phyloP scores from a whole-genome alignment of 2,797 vertebrate species.

The Acipenser oxyrinchus region DNA sequence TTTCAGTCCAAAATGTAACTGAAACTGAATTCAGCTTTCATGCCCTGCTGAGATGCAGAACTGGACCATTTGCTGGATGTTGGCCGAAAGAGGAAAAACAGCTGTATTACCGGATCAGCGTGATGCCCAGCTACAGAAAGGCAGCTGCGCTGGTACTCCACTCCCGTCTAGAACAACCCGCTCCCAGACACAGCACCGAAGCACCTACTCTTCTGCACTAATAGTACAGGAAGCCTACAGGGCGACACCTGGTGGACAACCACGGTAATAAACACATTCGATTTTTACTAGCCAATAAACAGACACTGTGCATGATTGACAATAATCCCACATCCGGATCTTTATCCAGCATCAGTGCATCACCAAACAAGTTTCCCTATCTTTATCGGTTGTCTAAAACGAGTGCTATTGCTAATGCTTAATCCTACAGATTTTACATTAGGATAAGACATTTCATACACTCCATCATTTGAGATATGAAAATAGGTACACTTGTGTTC shows the following conservation, averaged over 20 bases:
- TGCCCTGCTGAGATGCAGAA: slow-evolving; percentile 39
- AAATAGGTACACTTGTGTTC: no score
- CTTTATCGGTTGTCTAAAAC: no score
- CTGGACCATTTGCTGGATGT: slow-evolving; percentile 25
- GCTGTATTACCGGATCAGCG: slow-evolving; percentile 43
- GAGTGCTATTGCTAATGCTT: no score
- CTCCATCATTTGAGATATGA: no score
- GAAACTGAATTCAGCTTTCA: slow-evolving; percentile 43
- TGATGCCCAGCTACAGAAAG: slow-evolving; percentile 45
- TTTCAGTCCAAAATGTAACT: slow-evolving; percentile 50
- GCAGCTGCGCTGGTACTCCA: slow-evolving; percentile 40
- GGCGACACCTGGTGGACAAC: slow-evolving; percentile 51
- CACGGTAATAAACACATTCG: slow-evolving; percentile 11
- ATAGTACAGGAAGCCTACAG: slow-evolving; percentile 26
- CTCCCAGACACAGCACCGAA: slow-evolving; percentile 11
- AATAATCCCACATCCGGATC: no score
- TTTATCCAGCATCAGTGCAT: no score
- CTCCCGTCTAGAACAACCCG: slow-evolving; percentile 31
- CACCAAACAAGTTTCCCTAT: no score
- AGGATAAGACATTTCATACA: no score
- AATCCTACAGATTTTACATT: no score
- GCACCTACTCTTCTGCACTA: slow-evolving; percentile 13
- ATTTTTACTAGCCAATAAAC: no score
- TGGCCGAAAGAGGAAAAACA: slow-evolving; percentile 27
- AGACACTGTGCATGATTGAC: no score